Percentiles rank a stretch among this genome's conserved stretches.
Conservation (phyloP, 2,888 invertebrate species). For the Biston betularia region DNA sequence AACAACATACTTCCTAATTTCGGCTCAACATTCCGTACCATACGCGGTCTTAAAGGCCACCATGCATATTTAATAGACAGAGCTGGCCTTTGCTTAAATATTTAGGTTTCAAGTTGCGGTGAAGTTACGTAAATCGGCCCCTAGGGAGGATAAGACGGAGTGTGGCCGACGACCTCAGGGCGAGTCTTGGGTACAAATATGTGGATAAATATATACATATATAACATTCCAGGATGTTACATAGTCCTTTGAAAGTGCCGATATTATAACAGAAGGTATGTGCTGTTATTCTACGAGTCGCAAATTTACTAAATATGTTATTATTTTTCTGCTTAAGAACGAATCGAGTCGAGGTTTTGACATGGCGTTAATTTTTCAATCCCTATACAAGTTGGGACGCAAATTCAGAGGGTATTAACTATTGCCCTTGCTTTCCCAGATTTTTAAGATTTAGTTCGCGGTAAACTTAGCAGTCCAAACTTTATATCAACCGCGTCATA, state of each 20-base stretch:
- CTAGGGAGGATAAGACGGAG: not conserved
- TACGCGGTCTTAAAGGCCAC: not conserved
- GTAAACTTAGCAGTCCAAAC: not conserved
- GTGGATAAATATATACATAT: not conserved
- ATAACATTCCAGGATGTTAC: not conserved
- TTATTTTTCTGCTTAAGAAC: no score
- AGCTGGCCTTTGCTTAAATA: conserved; percentile 23
- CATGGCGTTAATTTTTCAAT: no score
- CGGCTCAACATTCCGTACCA: not conserved
- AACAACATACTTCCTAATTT: not conserved
- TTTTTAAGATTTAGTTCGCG: no score
- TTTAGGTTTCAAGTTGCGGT: conserved; percentile 10
- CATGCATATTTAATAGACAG: conserved; percentile 7
- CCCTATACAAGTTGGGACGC: no score
- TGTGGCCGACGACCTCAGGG: not conserved
- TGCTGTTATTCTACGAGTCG: not conserved
- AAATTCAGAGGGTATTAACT: no score
- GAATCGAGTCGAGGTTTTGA: no score
- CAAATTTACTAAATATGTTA: no score
- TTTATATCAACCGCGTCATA: not conserved
- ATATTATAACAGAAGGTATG: not conserved
- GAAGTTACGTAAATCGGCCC: conserved; percentile 10
- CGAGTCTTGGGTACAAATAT: not conserved
- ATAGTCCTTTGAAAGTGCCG: not conserved
- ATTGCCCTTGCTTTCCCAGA: no score